Evolutionary conservation across 2,888 invertebrate genomes (phyloP), one percentile per base, ranked within the genome.

Genomic region (Melipona bicolor): DNA sequence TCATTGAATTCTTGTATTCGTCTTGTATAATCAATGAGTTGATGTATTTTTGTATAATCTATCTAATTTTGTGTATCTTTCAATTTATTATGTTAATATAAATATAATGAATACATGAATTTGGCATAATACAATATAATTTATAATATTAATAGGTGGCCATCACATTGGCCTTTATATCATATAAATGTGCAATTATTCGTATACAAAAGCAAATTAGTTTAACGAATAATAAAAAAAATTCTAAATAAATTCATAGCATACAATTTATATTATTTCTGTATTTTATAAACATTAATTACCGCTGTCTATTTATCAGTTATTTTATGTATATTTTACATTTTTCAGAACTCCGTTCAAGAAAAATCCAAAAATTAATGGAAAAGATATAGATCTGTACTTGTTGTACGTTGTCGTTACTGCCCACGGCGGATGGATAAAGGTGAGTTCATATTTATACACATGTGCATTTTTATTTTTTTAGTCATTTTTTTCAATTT

Each of bases 401-500:
- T 96, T 97, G 85, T 96, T 99, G 90, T 99, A 99, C 95, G 97
- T 97, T 91, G 96, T 98, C 93, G 99, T 99, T 74, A 98, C 98
- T 91, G 97, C 97, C 87, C 96, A 98, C 92, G 99, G 99, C 91
- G 99, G 99, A 91, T 97, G 99, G 96, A 96, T 98, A 91, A 99
- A 98, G 97, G 99, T 99, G 95, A 95, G 95, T 93, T 64, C 52
- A 75, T 71, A 32, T 4, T 64, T 69, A 43, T 5, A 15, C 13
- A 17, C 2, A 62, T 4, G 19, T 24, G 27, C 19, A 24, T 19
- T 19, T 3, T 19, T 19, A 36, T 36, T 32, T 24, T 67, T 61
- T 54, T 43, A 19, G 49, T 13, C 9, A n/a, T 59, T 19, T 21
- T 21, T 32, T 36, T 59, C 56, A 5, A 59, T n/a, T 24, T 15